Evolutionary conservation across 2,888 invertebrate species (phyloP).

Genomic region (Parnassius mnemosyne): DNA sequence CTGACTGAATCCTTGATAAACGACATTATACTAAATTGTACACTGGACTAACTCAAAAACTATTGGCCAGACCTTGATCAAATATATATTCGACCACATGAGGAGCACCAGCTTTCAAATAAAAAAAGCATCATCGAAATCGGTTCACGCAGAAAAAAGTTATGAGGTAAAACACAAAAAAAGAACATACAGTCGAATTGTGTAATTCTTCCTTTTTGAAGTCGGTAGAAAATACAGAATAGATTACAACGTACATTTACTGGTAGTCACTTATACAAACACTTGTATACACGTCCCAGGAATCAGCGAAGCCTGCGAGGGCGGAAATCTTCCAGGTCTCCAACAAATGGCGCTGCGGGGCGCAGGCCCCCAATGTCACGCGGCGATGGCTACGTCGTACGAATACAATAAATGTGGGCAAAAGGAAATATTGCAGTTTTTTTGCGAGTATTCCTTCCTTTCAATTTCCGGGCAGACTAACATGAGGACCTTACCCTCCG

Average conservation of each 20-base stretch:
- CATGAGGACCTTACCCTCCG: conserved; percentile 10
- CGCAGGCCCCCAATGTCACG: conserved; percentile 40
- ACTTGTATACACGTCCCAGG: conserved; percentile 32
- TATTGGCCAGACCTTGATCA: no score
- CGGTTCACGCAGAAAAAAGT: no score
- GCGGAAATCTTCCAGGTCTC: conserved; percentile 59
- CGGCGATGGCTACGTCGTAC: conserved; percentile 37
- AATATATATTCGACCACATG: no score
- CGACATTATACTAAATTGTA: no score
- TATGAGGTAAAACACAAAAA: no score
- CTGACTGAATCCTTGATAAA: no score
- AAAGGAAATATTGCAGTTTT: conserved; percentile 42
- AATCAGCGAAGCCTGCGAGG: conserved; percentile 37
- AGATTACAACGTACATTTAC: conserved; percentile 23
- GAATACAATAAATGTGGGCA: conserved; percentile 33
- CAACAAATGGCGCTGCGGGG: conserved; percentile 64
- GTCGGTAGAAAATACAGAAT: conserved; percentile 16
- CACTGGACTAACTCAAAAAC: no score
- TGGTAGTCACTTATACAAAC: conserved; percentile 20
- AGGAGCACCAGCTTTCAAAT: no score
- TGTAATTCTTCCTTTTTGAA: no score
- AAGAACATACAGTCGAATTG: no score
- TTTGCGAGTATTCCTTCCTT: conserved; percentile 37
- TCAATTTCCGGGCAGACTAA: conserved; percentile 36
- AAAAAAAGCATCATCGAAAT: no score